Percentiles rank a stretch among this genome's conserved stretches.
Evolutionary conservation across 2,797 vertebrate species (phyloP).

Genomic region (Onychomys torridus): DNA sequence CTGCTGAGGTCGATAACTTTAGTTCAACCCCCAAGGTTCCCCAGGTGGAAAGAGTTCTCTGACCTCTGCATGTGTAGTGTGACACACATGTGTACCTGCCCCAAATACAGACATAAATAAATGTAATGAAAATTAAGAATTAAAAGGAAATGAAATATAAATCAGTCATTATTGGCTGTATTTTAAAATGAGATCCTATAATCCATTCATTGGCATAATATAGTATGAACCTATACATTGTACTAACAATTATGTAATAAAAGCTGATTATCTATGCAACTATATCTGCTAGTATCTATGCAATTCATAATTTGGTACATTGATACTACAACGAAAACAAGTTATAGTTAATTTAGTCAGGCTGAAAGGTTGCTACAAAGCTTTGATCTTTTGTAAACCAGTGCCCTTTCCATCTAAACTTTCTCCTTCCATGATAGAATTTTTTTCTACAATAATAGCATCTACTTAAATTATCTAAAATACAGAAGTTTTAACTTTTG

Average conservation of each 20-base stretch:
- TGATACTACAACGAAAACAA: not conserved
- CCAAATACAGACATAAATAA: not conserved
- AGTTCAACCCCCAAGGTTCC: not conserved
- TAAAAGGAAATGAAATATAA: not conserved
- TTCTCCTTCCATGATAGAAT: not conserved
- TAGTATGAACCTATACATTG: not conserved
- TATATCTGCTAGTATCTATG: not conserved
- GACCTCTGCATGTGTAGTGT: not conserved
- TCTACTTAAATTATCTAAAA: not conserved
- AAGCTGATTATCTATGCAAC: not conserved
- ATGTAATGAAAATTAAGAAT: not conserved
- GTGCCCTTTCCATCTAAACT: not conserved
- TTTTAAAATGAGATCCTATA: constrained; percentile 53
- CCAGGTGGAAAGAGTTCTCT: not conserved
- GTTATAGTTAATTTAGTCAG: not conserved
- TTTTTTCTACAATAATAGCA: constrained; percentile 18
- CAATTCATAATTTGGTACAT: constrained; percentile 1
- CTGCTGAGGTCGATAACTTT: not conserved
- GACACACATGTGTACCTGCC: not conserved
- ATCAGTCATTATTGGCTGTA: not conserved
- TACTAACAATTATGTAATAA: not conserved
- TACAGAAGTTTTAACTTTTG: not conserved
- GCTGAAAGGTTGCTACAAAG: not conserved
- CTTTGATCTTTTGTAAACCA: constrained; percentile 34
- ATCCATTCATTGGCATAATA: not conserved